A percentile compares a stretch with the other conserved stretches of the same genome.
Evolutionary conservation across 1,140 invertebrate species (phyloP).

Genomic region (Archivesica marissinica): DNA sequence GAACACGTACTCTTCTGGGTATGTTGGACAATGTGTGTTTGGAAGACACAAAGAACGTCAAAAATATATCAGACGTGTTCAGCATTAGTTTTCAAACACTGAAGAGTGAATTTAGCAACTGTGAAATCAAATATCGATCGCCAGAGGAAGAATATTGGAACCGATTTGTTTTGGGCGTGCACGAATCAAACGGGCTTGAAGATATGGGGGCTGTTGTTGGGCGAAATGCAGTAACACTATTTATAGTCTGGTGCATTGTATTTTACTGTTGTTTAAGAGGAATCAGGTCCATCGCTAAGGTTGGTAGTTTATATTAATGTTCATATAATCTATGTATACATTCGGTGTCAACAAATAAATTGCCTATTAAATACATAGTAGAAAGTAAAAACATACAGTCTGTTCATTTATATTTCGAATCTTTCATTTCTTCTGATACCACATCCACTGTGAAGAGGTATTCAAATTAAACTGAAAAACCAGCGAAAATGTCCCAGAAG

Average conservation of each 20-base stretch:
- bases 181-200: not conserved
- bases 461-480: too few relatives aligned
- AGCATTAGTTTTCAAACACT: not conserved
- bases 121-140: not conserved
- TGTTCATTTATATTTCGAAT: too few relatives aligned
- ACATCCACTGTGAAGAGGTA: too few relatives aligned
- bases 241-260: not conserved
- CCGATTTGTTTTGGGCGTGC: slow-evolving; percentile 25
- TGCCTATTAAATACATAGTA: too few relatives aligned
- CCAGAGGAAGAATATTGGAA: slow-evolving; percentile 42
- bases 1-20: not conserved
- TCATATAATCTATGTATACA: too few relatives aligned
- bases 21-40: slow-evolving; percentile 3
- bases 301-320: too few relatives aligned
- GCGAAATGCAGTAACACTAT: not conserved
- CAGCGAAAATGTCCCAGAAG: too few relatives aligned
- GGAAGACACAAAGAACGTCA: not conserved
- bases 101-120: not conserved
- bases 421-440: too few relatives aligned
- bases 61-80: not conserved
- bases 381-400: too few relatives aligned
- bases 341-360: too few relatives aligned
- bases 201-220: slow-evolving; percentile 9
- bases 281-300: not conserved
- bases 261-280: not conserved